Evolutionary conservation across 64 coral and sea anemone genomes (phyloP).

Genomic region (Pocillopora verrucosa): DNA sequence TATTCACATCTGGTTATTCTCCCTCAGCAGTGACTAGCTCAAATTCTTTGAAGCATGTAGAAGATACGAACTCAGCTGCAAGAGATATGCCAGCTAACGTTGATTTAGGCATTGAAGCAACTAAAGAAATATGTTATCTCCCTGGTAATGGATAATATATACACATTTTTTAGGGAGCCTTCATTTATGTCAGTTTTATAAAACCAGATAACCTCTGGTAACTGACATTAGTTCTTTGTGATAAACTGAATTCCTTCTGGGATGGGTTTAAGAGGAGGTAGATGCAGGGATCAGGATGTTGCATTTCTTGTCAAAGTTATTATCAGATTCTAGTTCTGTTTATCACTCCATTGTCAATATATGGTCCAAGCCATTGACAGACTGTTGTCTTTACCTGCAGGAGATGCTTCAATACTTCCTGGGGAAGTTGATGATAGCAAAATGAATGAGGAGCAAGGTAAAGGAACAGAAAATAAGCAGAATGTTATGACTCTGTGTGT

Average conservation of each 20-base stretch:
- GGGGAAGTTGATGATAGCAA: constrained; percentile 20
- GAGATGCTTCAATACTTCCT: constrained; percentile 2
- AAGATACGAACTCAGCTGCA: too few species aligned
- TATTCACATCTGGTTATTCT: constrained; percentile 3
- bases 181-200: too few species aligned
- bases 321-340: too few species aligned
- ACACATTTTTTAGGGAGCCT: too few species aligned
- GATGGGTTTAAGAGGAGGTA: too few species aligned
- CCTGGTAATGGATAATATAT: background rate
- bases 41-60: background rate
- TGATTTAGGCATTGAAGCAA: background rate
- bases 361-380: background rate
- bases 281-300: too few species aligned
- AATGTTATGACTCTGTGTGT: background rate
- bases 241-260: too few species aligned
- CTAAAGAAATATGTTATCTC: constrained; percentile 17
- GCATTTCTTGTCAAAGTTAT: too few species aligned
- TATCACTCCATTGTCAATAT: too few species aligned
- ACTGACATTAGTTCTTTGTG: too few species aligned
- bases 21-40: background rate
- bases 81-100: background rate
- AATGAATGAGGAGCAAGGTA: background rate
- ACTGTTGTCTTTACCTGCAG: background rate
- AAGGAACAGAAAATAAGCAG: background rate
- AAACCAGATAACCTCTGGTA: too few species aligned